These are phyloP conservation scores for Hydrotaea diabolus DNA, from an alignment of 2,888 invertebrate species.

Conservation along the genomic window DNA sequence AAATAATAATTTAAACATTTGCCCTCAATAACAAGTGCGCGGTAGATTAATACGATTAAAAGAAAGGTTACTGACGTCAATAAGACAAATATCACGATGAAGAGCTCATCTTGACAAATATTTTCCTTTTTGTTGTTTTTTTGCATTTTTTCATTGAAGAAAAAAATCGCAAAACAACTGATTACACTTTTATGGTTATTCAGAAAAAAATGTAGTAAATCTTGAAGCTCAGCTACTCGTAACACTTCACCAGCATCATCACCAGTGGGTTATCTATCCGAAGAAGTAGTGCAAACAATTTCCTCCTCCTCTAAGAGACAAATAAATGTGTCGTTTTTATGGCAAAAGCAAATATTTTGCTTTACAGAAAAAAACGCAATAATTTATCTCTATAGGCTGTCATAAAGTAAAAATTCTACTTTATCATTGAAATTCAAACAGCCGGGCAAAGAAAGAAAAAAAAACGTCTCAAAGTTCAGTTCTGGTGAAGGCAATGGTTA, in stretches of 20 bases:
- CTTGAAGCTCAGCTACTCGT: neutral
- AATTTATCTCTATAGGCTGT: neutral
- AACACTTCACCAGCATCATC: neutral
- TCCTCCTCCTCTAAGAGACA: neutral
- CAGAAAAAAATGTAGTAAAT: neutral
- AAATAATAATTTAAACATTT: too few species aligned
- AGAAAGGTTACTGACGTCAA: constrained; percentile 22
- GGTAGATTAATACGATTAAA: neutral
- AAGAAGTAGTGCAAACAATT: neutral
- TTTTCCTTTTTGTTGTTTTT: neutral
- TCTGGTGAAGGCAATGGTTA: too few species aligned
- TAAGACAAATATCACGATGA: neutral
- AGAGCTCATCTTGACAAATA: neutral
- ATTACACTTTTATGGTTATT: constrained; percentile 22
- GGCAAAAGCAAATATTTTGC: constrained; percentile 8
- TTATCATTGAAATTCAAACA: neutral
- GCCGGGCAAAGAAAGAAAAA: neutral
- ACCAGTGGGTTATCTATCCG: constrained; percentile 1
- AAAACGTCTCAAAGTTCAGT: constrained; percentile 5
- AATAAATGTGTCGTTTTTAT: too few species aligned
- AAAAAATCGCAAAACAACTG: constrained; percentile 10
- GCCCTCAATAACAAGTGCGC: too few species aligned
- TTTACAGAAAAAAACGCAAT: neutral
- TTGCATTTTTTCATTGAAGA: neutral
- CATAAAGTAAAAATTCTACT: neutral